Base-by-base conservation (phyloP, 2,113 vertebrate genomes). In the Pachyramphus minor region DNA sequence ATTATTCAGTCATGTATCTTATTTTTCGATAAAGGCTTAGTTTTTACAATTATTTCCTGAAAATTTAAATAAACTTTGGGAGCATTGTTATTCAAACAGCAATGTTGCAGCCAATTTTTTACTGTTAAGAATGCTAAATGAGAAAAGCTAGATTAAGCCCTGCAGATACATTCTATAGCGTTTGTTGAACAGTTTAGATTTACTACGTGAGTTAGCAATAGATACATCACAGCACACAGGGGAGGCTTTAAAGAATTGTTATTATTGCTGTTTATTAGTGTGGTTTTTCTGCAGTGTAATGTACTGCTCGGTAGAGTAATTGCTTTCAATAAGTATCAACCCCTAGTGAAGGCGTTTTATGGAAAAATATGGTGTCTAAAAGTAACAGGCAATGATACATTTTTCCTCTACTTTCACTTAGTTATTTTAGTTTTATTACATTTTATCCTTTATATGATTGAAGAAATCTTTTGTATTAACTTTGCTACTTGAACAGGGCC, bases 201-300 rank as follows among this genome's bases (percentile, higher is more conserved):
- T 96, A 90, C 77, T 92, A 37, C 85, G 37, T 39, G 81, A 94
- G 86, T 55, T 69, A 95, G 62, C 60, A 93, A 68, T 75, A 96
- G 94, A 93, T 94, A 69, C 42, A 91, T 92, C 88, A 83, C 52
- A 90, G 73, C 66, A 50, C 87, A 76, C 73, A 60, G 56, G 93
- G 90, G 93, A 90, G 85, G 86, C 16, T 95, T 96, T 90, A 95
- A 87, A 78, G 53, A 80, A 91, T 94, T 60, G 78, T 91, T 96
- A 89, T 96, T 97, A 87, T 92, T 96, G 59, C 64, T 95, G 52
- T 95, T 97, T 97, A 96, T 96, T 94, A 69, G 74, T 91, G 72
- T 66, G 64, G 3, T 0, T 31, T 92, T 97, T 90, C 96, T 96
- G 63, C 76, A 87, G 30, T 64, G 56, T 85, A 94, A 95, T 73